These are phyloP conservation scores for Drosophila monieri DNA, from an alignment of 2,888 invertebrate species.

Conservation along the genomic window DNA sequence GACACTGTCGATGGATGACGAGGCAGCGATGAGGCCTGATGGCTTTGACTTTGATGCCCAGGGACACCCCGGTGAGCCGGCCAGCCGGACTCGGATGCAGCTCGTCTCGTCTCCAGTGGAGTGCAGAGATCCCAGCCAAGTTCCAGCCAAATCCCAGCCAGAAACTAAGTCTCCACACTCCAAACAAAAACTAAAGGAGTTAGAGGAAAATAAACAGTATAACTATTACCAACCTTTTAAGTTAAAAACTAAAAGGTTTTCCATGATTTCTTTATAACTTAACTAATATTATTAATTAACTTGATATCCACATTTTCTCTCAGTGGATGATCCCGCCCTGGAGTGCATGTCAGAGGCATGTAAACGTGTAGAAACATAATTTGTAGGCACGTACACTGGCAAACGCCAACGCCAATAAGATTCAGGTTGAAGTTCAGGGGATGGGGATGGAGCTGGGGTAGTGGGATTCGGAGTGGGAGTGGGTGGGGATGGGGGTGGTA, in stretches of 20 bases:
- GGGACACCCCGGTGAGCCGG: constrained; percentile 72
- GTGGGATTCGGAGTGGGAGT: neutral
- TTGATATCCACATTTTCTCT: constrained; percentile 1
- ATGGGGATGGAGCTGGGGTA: constrained; percentile 13
- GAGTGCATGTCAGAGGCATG: constrained; percentile 78
- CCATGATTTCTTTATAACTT: no score
- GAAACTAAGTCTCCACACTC: constrained; percentile 21
- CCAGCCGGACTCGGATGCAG: constrained; percentile 24
- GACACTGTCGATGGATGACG: constrained; percentile 68
- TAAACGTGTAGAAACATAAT: constrained; percentile 79
- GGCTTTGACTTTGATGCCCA: constrained; percentile 70
- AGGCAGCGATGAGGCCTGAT: constrained; percentile 53
- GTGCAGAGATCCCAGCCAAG: constrained; percentile 15
- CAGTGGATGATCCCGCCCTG: constrained; percentile 22
- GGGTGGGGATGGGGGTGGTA: constrained; percentile 7
- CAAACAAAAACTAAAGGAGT: no score
- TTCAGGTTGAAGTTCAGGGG: constrained; percentile 42
- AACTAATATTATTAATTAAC: no score
- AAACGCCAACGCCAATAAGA: constrained; percentile 73
- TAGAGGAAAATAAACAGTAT: no score
- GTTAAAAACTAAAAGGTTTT: no score
- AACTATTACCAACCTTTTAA: no score
- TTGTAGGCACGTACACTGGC: constrained; percentile 70
- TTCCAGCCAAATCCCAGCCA: constrained; percentile 34
- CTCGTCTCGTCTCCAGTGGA: constrained; percentile 23